Percentiles rank a stretch among this genome's conserved stretches.
phyloP scores from a whole-genome alignment of 1,140 invertebrate species.

The Fopius arisanus region DNA sequence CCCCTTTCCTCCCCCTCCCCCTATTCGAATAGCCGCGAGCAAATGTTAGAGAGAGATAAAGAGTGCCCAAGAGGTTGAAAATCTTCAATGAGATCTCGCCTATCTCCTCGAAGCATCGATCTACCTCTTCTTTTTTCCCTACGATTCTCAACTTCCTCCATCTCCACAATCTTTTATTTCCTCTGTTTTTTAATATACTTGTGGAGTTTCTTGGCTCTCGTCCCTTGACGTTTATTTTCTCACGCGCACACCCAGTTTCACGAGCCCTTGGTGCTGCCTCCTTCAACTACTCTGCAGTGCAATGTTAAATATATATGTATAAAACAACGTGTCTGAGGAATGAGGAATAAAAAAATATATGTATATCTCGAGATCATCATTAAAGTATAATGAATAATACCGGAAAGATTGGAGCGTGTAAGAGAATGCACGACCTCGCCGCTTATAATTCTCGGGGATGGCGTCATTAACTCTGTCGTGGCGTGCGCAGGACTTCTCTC shows the following conservation, averaged over 20 bases:
- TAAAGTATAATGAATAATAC: slow-evolving; percentile 52
- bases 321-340: background rate
- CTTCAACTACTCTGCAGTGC: background rate
- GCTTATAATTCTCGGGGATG: slow-evolving; percentile 49
- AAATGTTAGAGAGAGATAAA: background rate
- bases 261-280: background rate
- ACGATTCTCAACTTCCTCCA: background rate
- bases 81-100: slow-evolving; percentile 15
- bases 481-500: background rate
- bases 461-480: slow-evolving; percentile 43
- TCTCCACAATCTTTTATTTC: background rate
- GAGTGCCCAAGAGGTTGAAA: background rate
- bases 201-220: background rate
- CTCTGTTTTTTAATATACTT: slow-evolving; percentile 9
- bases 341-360: slow-evolving; percentile 1
- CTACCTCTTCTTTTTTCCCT: background rate
- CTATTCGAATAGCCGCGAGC: too few species aligned
- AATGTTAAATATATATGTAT: background rate
- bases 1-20: background rate
- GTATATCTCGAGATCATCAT: slow-evolving; percentile 43
- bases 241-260: background rate
- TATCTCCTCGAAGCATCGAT: slow-evolving; percentile 24
- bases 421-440: slow-evolving; percentile 42
- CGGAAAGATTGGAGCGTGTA: slow-evolving; percentile 47
- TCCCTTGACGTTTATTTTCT: background rate